Percentiles rank a stretch among this genome's conserved stretches.
Conservation (phyloP, 1,140 invertebrate species). For the Drosophila pectinifera region DNA sequence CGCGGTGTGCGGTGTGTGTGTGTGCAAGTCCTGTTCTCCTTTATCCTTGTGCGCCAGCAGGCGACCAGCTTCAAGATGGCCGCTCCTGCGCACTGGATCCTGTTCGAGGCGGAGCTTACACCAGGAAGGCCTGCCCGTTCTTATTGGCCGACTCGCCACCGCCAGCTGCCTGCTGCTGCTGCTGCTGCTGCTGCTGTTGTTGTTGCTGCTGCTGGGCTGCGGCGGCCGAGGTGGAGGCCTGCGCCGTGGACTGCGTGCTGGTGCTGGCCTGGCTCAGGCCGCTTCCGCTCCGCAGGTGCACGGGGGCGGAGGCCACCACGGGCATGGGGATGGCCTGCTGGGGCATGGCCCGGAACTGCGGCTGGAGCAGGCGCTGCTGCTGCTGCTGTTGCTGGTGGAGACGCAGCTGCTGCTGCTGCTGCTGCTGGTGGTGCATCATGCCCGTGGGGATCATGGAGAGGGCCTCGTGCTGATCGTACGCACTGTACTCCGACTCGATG, state of each 20-base stretch:
- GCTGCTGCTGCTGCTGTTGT: conserved; percentile 59
- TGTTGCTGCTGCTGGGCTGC: conserved; percentile 64
- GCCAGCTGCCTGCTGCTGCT: conserved; percentile 54
- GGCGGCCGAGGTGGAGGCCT: conserved; percentile 79
- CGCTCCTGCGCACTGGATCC: conserved; percentile 64
- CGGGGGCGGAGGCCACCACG: conserved; percentile 55
- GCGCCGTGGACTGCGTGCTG: conserved; percentile 79
- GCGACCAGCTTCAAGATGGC: conserved; percentile 76
- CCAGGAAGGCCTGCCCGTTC: conserved; percentile 78
- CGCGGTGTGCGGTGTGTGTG: conserved; percentile 10
- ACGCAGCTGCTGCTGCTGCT: conserved; percentile 64
- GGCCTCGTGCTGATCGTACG: conserved; percentile 82
- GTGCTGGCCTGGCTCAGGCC: conserved; percentile 80
- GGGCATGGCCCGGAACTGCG: conserved; percentile 61
- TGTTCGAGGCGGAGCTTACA: conserved; percentile 63
- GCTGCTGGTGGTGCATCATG: conserved; percentile 66
- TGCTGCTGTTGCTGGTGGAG: conserved; percentile 73
- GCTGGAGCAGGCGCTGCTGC: conserved; percentile 65
- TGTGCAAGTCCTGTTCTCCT: conserved; percentile 26
- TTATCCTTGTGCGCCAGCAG: conserved; percentile 42
- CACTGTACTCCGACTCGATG: conserved; percentile 92
- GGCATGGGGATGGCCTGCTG: conserved; percentile 36
- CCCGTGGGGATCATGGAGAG: conserved; percentile 81
- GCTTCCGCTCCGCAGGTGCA: conserved; percentile 80
- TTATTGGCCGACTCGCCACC: conserved; percentile 61